phyloP scores from a whole-genome alignment of 1,140 invertebrate genomes.

The Atta colombica region DNA sequence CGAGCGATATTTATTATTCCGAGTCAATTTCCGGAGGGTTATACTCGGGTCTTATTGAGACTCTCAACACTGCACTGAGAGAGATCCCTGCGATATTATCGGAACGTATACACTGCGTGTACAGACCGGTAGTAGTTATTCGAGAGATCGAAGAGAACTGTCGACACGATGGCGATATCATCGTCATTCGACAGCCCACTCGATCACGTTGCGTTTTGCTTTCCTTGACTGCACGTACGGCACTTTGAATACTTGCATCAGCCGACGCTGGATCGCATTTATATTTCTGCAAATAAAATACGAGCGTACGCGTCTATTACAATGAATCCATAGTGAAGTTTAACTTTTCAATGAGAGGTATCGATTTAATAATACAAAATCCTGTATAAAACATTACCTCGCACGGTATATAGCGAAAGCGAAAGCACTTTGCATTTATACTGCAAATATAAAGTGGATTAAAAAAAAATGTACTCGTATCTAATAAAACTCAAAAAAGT shows the following conservation, averaged over 20 bases:
- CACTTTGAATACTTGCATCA: constrained; percentile 3
- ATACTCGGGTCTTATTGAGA: constrained; percentile 22
- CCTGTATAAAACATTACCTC: not conserved
- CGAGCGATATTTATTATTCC: constrained; percentile 54
- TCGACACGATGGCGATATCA: constrained; percentile 26
- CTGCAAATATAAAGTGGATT: not conserved
- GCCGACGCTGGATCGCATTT: constrained; percentile 28
- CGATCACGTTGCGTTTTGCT: constrained; percentile 45
- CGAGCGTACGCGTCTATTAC: not conserved
- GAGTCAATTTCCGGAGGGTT: constrained; percentile 49
- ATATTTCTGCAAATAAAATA: constrained; percentile 32
- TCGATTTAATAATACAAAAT: constrained; percentile 14
- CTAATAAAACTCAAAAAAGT: not conserved
- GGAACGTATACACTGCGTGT: constrained; percentile 25
- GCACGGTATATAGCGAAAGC: too few relatives aligned
- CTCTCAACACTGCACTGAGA: constrained; percentile 10
- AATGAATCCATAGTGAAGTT: too few relatives aligned
- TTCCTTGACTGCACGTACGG: constrained; percentile 30
- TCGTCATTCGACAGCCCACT: constrained; percentile 48
- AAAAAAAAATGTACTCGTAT: not conserved
- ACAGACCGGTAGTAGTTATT: constrained; percentile 6
- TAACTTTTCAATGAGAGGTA: not conserved
- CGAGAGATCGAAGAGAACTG: constrained; percentile 7
- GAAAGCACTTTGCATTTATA: not conserved
- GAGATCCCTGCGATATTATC: constrained; percentile 34